Evolutionary conservation across 2,113 vertebrate genomes (phyloP), one percentile per base, ranked within the genome.

Genomic region (Oenanthe oenanthe): DNA sequence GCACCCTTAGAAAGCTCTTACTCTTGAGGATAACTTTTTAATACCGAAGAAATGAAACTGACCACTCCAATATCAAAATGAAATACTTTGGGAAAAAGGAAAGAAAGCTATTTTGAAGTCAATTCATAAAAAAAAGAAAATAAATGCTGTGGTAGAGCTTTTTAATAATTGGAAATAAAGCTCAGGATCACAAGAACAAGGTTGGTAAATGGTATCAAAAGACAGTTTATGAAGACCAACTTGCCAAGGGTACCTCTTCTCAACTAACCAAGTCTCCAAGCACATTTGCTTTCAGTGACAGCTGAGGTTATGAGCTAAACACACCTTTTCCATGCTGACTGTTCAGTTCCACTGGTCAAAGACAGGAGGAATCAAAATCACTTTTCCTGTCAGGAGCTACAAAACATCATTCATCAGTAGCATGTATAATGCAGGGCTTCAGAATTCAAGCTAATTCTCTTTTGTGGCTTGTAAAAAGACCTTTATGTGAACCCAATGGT

Each of bases 81-180:
- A 91, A 67, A 74, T 17, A 70, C 21, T 25, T 13, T 14, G 9
- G 12, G 0, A 4, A 13, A 51, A 36, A 47, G 7, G 7, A 38
- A 47, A 63, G 45, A 56, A 56, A 32, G 8, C 28, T 40, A 6
- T 25, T 62, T 21, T 60, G 13, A 88, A 85, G 38, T 9, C 12
- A 67, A 11, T 54, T 58, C 20, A 32, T 29, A 43, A 45, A 45
- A 56, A 28, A 14, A 26, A 36, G 8, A 36, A 36, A 36, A 36
- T n/a, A 8, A 32, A 17, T 7, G 8, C 9, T 21, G 2, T 25
- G 24, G 10, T 7, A 4, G 6, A 0, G 10, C 8, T 50, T 47
- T 36, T 40, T 17, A 36, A 34, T 40, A 34, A 36, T 4, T 65
- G 19, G 71, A 89, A 91, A 77, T 26, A 74, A 80, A 88, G 15